These are phyloP conservation scores for Picus viridis DNA, from an alignment of 2,797 vertebrate genomes.

Conservation along the genomic window DNA sequence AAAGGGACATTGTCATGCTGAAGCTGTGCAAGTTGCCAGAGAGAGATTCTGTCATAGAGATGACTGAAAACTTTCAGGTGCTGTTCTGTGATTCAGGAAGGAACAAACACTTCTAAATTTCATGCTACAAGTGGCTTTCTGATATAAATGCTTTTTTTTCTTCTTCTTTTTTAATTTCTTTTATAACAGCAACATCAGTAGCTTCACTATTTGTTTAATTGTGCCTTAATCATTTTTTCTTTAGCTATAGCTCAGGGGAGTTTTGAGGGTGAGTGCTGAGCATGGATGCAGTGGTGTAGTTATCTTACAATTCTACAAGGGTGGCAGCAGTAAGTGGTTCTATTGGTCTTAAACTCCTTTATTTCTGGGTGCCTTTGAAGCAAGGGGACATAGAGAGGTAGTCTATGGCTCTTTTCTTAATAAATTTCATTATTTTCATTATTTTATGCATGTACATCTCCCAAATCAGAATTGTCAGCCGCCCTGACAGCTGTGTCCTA, in stretches of 20 bases:
- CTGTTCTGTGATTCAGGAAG: not conserved
- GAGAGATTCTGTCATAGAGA: slow-evolving; percentile 31
- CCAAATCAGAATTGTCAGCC: not conserved
- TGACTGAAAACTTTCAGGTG: not conserved
- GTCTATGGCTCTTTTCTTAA: not conserved
- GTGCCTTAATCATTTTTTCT: slow-evolving; percentile 25
- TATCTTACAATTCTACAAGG: not conserved
- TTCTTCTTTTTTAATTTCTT: not conserved
- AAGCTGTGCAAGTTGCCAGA: not conserved
- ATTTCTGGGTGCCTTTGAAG: not conserved
- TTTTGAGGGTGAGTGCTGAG: not conserved
- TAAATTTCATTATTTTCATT: not conserved
- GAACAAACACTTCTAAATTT: not conserved
- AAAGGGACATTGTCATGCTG: not conserved
- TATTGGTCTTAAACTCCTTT: not conserved
- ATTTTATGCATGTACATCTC: not conserved
- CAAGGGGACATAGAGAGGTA: not conserved
- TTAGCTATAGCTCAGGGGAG: not conserved
- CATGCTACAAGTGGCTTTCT: not conserved
- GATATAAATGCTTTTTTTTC: not conserved
- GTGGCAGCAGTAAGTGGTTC: not conserved
- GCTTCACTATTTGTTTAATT: not conserved
- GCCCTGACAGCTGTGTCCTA: not conserved
- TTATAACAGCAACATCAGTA: not conserved
- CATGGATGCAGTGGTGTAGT: not conserved